A percentile compares a stretch with the other conserved stretches of the same genome.
phyloP scores from a whole-genome alignment of 2,797 vertebrate genomes.

The Labroides dimidiatus region DNA sequence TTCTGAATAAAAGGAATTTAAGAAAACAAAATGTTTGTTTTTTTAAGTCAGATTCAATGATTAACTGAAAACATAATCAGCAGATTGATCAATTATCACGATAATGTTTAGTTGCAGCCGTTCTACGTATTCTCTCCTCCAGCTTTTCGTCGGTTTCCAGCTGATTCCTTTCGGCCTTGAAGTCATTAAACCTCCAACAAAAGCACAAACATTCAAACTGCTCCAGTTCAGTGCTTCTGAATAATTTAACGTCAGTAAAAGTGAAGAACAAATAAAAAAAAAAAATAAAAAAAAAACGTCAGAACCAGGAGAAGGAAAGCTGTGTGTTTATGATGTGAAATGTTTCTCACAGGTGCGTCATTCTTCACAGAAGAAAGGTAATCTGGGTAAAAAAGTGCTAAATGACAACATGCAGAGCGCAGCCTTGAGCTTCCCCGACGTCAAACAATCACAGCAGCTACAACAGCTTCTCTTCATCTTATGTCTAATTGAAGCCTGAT shows the following conservation, averaged over 20 bases:
- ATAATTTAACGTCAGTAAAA: neutral
- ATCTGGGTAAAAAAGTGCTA: neutral
- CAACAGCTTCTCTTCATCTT: neutral
- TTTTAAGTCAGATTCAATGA: no score
- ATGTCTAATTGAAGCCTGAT: neutral
- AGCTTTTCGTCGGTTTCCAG: neutral
- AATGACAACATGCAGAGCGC: neutral
- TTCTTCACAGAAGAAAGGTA: neutral
- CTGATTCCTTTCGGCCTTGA: slow-evolving; percentile 31
- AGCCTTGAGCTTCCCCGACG: slow-evolving; percentile 2
- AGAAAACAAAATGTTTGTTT: no score
- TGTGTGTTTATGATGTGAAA: neutral
- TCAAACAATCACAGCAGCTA: neutral
- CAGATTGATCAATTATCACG: no score
- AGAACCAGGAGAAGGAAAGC: neutral
- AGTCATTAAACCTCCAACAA: slow-evolving; percentile 21
- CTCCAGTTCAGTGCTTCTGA: neutral
- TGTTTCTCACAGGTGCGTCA: neutral
- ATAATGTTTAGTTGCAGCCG: no score
- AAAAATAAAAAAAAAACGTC: neutral
- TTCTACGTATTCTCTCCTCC: neutral
- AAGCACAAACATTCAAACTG: neutral
- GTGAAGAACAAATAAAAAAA: slow-evolving; percentile 5
- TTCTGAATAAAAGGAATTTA: no score
- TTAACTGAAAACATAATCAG: no score